Evolutionary conservation across 2,888 invertebrate species (phyloP).

Genomic region (Orthonychiurus folsomi): DNA sequence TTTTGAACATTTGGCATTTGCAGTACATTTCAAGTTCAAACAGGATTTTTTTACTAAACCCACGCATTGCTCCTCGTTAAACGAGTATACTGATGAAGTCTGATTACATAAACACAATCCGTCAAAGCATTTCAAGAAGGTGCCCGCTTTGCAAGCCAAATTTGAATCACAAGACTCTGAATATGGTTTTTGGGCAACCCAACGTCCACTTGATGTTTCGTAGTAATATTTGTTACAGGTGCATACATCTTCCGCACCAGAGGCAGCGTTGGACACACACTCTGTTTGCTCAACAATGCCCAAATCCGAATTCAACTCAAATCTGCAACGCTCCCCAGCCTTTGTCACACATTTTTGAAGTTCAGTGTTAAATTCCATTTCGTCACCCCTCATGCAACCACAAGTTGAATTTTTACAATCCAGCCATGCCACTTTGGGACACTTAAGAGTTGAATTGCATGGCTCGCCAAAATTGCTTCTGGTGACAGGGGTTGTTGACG

Average conservation of each 20-base stretch:
- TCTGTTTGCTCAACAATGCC: neutral
- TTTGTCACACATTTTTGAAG: neutral
- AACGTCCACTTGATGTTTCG: neutral
- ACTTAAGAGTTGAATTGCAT: neutral
- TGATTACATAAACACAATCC: neutral
- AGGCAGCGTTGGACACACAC: neutral
- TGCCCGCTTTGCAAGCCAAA: neutral
- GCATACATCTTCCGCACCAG: neutral
- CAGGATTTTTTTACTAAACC: neutral
- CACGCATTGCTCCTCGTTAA: neutral
- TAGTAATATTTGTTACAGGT: neutral
- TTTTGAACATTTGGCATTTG: neutral
- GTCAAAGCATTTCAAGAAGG: neutral
- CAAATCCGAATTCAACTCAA: neutral
- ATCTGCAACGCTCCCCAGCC: neutral
- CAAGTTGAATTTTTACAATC: neutral
- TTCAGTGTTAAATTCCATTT: neutral
- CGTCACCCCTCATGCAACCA: neutral
- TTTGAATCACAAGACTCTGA: neutral
- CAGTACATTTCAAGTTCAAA: neutral
- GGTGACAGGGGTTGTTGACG: too few species aligned
- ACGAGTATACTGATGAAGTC: neutral
- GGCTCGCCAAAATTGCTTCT: neutral
- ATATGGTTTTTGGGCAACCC: neutral
- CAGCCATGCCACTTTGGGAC: neutral